These are phyloP conservation scores for Gallinago nigripennis DNA, from an alignment of 2,797 vertebrate genomes.

Conservation along the genomic window DNA sequence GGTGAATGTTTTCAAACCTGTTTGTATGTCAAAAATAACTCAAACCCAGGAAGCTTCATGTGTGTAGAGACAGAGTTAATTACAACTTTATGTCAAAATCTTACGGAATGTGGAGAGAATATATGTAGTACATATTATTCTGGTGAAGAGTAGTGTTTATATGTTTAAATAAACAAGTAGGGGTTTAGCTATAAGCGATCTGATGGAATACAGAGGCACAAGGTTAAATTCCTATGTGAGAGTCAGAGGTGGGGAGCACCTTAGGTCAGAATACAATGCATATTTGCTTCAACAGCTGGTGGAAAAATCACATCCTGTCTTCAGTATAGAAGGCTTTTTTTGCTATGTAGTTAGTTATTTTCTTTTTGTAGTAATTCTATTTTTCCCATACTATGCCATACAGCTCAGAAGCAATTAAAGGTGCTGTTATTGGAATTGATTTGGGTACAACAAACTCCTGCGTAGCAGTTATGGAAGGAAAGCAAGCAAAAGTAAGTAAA, in stretches of 20 bases:
- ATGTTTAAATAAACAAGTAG: background rate
- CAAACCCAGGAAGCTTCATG: background rate
- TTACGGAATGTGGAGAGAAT: background rate
- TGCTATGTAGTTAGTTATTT: fast-evolving
- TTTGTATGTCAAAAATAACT: background rate
- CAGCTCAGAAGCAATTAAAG: slow-evolving; percentile 95
- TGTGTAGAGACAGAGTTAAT: background rate
- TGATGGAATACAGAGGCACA: background rate
- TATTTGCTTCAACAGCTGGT: background rate
- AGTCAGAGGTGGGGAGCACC: background rate
- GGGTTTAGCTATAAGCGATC: fast-evolving
- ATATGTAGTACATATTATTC: fast-evolving
- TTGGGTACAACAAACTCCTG: slow-evolving; percentile 98
- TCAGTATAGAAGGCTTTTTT: fast-evolving
- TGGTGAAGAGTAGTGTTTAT: background rate
- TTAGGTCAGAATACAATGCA: background rate
- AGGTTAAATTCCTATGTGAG: background rate
- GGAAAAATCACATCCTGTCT: background rate
- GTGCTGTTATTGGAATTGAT: slow-evolving; percentile 95
- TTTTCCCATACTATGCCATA: background rate
- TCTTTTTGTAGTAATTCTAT: background rate
- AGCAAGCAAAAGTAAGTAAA: slow-evolving; percentile 91
- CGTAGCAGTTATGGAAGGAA: slow-evolving; percentile 98
- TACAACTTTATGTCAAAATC: fast-evolving
- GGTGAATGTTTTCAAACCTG: background rate